phyloP scores from a whole-genome alignment of 2,113 vertebrate species.

The Poeciliopsis prolifica region DNA sequence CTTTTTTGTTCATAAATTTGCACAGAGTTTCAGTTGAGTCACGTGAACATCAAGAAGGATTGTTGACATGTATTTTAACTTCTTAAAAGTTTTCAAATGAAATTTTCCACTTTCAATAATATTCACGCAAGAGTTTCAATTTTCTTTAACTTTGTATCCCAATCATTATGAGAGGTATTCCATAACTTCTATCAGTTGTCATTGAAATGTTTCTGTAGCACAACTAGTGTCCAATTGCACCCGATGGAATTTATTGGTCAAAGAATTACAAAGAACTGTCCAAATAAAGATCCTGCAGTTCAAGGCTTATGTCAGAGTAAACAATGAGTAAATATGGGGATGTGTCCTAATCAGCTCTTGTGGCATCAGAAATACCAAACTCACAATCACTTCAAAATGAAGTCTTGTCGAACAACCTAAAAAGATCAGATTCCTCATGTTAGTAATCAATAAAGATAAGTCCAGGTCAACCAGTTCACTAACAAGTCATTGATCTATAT shows the following conservation, averaged over 20 bases:
- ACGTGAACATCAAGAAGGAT: background rate
- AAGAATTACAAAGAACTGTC: background rate
- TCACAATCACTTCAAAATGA: background rate
- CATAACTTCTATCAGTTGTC: too few species aligned
- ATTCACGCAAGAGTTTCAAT: too few species aligned
- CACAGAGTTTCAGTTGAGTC: background rate
- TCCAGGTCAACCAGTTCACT: too few species aligned
- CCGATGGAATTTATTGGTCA: background rate
- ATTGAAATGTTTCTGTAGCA: too few species aligned
- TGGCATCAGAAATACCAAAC: background rate
- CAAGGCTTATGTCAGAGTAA: background rate
- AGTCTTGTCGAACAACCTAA: background rate
- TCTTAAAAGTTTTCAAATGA: too few species aligned
- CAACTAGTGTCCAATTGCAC: background rate
- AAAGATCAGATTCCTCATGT: too few species aligned
- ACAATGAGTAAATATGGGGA: too few species aligned
- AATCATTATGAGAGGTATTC: too few species aligned
- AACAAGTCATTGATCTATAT: too few species aligned
- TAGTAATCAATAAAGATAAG: too few species aligned
- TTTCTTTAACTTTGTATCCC: too few species aligned
- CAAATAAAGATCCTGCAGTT: background rate
- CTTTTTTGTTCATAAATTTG: slow-evolving; percentile 10
- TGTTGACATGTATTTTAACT: slow-evolving; percentile 2
- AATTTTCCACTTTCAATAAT: too few species aligned
- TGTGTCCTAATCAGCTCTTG: background rate